Conservation (phyloP, 2,797 vertebrate species). For the Brachyrhaphis roseni region DNA sequence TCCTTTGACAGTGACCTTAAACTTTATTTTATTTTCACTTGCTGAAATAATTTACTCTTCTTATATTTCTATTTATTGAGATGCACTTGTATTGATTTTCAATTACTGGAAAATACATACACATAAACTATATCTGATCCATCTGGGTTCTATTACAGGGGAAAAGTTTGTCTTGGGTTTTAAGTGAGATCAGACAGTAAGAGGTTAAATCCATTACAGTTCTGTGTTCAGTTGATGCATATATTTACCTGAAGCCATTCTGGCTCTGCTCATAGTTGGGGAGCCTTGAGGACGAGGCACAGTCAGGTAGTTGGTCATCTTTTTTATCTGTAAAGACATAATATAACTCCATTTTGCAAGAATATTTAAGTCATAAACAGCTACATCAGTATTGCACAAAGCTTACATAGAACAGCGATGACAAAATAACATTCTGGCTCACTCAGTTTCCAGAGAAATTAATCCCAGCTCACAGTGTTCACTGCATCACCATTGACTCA, state of each 20-base stretch:
- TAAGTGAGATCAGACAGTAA: background rate
- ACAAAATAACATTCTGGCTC: background rate
- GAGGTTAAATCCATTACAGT: conserved; percentile 1
- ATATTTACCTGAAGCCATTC: conserved; percentile 90
- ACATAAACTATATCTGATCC: background rate
- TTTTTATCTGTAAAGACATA: conserved; percentile 58
- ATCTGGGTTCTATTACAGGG: background rate
- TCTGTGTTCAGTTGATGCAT: conserved; percentile 13
- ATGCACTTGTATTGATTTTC: conserved; percentile 5
- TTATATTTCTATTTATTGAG: background rate
- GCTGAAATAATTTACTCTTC: background rate
- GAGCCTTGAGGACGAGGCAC: conserved; percentile 91
- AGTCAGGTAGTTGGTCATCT: conserved; percentile 92
- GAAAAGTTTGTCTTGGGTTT: conserved; percentile 6
- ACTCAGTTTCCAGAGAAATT: background rate
- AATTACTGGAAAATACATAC: background rate
- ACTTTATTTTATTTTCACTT: background rate
- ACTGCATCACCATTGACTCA: conserved; percentile 6
- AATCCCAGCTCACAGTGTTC: background rate
- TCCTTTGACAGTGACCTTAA: background rate
- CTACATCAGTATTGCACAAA: background rate
- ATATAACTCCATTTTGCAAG: background rate
- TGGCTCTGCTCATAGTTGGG: conserved; percentile 88
- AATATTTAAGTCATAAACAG: background rate
- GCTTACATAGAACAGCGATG: background rate